phyloP scores from a whole-genome alignment of 2,888 invertebrate genomes.

The Macropis europaea region DNA sequence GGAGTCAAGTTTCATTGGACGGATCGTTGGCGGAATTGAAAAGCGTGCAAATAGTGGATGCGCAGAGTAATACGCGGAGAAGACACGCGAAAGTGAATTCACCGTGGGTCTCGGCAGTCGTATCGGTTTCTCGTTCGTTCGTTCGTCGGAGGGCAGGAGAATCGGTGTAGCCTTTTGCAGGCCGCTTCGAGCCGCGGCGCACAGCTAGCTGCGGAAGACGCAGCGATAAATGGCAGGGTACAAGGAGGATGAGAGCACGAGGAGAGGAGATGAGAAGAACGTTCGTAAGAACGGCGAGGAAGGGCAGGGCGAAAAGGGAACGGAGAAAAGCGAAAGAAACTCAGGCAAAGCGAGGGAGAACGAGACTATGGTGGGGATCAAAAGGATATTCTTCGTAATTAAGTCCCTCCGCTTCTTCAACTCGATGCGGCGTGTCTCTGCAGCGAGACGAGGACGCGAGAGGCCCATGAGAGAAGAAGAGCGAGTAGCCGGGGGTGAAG shows the following conservation, averaged over 20 bases:
- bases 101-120: neutral
- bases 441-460: slow-evolving; percentile 20
- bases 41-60: too few relatives aligned
- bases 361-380: slow-evolving; percentile 28
- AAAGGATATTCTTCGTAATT: slow-evolving; percentile 75
- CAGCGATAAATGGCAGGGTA: slow-evolving; percentile 18
- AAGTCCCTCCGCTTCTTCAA: slow-evolving; percentile 75
- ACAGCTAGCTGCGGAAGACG: neutral
- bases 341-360: neutral
- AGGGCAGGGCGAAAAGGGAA: neutral
- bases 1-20: neutral
- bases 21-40: neutral
- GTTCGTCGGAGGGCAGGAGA: neutral
- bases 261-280: slow-evolving; percentile 8
- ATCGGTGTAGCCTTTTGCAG: slow-evolving; percentile 18
- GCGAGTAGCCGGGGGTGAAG: slow-evolving; percentile 1
- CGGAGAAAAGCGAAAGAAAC: neutral
- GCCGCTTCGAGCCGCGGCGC: neutral
- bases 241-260: slow-evolving; percentile 1
- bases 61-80: neutral
- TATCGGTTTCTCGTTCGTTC: neutral
- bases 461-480: slow-evolving; percentile 15
- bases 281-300: too few relatives aligned
- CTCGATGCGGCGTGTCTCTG: slow-evolving; percentile 58
- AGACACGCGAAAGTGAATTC: neutral